Conservation (phyloP, 2,113 vertebrate genomes). For the Pampusana beccarii region DNA sequence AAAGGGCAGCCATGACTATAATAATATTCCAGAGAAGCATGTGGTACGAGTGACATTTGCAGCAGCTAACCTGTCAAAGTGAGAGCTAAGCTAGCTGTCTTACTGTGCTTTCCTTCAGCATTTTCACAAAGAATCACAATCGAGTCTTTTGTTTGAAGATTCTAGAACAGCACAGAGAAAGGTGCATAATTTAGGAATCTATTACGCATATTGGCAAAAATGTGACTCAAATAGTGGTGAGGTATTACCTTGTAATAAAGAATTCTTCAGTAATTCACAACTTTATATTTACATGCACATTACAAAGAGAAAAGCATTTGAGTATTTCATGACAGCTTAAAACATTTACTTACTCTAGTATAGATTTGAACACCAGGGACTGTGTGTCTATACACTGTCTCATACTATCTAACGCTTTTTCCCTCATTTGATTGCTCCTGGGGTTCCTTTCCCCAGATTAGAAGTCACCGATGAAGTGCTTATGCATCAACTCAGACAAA, state of each 20-base stretch:
- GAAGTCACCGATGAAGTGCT: not conserved
- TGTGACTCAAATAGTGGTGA: not conserved
- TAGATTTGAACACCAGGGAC: not conserved
- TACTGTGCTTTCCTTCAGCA: not conserved
- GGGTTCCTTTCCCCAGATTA: not conserved
- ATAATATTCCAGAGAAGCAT: conserved; percentile 52
- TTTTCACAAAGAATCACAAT: not conserved
- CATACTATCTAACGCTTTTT: not conserved
- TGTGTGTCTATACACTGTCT: not conserved
- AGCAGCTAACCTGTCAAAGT: conserved; percentile 36
- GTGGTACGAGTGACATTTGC: conserved; percentile 47
- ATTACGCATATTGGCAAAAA: not conserved
- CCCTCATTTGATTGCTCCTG: not conserved
- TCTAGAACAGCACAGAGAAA: not conserved
- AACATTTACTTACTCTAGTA: not conserved
- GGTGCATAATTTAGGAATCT: not conserved
- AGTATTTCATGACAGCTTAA: not conserved
- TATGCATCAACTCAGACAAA: not conserved
- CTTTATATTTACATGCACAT: not conserved
- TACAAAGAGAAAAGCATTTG: not conserved
- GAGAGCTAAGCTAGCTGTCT: not conserved
- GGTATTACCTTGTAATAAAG: not conserved
- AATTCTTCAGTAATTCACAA: not conserved
- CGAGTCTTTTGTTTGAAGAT: not conserved
- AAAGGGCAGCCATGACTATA: conserved; percentile 29